These are phyloP conservation scores for Labia minor DNA, from an alignment of 2,888 invertebrate species.

Conservation along the genomic window DNA sequence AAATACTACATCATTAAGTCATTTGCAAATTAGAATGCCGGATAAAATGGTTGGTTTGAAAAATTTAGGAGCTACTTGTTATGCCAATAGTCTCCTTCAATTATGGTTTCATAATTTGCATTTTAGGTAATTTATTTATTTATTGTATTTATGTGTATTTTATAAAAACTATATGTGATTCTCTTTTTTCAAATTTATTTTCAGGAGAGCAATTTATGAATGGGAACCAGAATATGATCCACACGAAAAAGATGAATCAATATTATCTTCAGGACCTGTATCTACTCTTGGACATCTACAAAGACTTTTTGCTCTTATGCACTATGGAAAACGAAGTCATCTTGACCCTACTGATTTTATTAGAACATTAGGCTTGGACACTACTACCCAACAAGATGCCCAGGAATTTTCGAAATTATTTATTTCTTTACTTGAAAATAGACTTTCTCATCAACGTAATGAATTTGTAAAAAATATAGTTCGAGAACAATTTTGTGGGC, in stretches of 20 bases:
- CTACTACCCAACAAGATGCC: slow-evolving; percentile 50
- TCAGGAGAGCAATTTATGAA: slow-evolving; percentile 43
- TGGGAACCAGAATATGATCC: slow-evolving; percentile 42
- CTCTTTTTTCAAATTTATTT: slow-evolving; percentile 27
- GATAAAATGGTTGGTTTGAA: slow-evolving; percentile 44
- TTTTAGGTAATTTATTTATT: slow-evolving; percentile 38
- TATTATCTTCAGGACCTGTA: slow-evolving; percentile 33
- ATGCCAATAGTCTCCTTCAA: slow-evolving; percentile 52
- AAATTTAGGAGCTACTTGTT: slow-evolving; percentile 54
- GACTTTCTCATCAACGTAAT: slow-evolving; percentile 35
- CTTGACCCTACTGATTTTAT: slow-evolving; percentile 49
- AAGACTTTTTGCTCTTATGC: slow-evolving; percentile 47
- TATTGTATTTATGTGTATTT: slow-evolving; percentile 9
- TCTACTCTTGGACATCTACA: slow-evolving; percentile 46
- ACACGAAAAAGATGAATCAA: slow-evolving; percentile 32
- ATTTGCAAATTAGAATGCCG: slow-evolving; percentile 30
- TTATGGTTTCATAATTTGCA: slow-evolving; percentile 51
- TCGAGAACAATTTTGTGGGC: slow-evolving; percentile 39
- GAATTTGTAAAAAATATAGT: slow-evolving; percentile 35
- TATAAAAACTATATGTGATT: neutral
- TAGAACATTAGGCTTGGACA: slow-evolving; percentile 44
- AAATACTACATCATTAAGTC: slow-evolving; percentile 33
- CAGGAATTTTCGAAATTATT: slow-evolving; percentile 54
- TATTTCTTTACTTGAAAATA: slow-evolving; percentile 45
- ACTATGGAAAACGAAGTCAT: slow-evolving; percentile 42